Percentiles rank a stretch among this genome's conserved stretches.
phyloP scores from a whole-genome alignment of 2,113 vertebrate species.

The Jacana jacana region DNA sequence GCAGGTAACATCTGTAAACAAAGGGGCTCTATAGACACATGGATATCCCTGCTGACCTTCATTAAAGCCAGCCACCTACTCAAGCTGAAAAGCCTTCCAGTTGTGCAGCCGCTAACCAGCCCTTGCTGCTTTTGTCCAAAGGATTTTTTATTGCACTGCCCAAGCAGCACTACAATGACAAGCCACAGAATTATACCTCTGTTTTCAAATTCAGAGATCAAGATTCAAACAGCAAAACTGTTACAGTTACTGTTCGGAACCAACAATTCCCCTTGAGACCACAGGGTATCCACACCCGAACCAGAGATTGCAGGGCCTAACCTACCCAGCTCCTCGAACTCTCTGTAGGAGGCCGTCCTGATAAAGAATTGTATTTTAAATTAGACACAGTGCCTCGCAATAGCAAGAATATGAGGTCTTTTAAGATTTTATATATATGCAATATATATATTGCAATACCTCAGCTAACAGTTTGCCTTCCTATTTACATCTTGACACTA shows the following conservation, averaged over 20 bases:
- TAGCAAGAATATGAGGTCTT: not conserved
- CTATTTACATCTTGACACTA: not conserved
- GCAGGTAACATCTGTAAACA: not conserved
- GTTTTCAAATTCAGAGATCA: not conserved
- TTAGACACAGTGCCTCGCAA: not conserved
- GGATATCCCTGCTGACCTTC: not conserved
- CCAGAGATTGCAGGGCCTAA: not conserved
- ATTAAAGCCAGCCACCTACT: not conserved
- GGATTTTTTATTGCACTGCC: not conserved
- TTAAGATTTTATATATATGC: not conserved
- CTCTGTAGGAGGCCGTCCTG: not conserved
- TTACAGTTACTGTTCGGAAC: not conserved
- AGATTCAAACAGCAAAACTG: not conserved
- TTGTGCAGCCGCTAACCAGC: not conserved
- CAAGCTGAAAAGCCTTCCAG: not conserved
- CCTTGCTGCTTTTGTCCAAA: not conserved
- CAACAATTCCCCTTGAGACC: not conserved
- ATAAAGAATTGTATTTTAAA: not conserved
- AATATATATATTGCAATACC: not conserved
- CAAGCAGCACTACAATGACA: not conserved
- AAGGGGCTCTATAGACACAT: not conserved
- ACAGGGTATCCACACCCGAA: not conserved
- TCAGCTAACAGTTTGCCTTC: conserved; percentile 17
- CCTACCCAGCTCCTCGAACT: not conserved
- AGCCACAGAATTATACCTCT: not conserved